A percentile compares a stretch with the other conserved stretches of the same genome.
phyloP scores from a whole-genome alignment of 1,140 invertebrate species.

The Caenorhabditis brenneri region DNA sequence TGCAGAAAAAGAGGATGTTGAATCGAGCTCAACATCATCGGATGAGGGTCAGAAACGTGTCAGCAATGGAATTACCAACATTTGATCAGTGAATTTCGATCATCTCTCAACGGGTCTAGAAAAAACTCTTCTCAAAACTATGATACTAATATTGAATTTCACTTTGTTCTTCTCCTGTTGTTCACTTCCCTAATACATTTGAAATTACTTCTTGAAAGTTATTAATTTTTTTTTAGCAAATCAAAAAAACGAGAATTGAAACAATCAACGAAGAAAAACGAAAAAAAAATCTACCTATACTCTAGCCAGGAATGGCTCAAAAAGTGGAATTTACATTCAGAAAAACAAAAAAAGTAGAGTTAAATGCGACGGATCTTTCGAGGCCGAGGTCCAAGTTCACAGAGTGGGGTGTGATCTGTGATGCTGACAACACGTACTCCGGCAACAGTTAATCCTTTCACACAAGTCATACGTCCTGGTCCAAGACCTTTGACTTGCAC shows the following conservation, averaged over 20 bases:
- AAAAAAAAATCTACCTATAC: background rate
- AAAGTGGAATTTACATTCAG: background rate
- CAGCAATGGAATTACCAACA: slow-evolving; percentile 3
- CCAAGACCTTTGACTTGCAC: slow-evolving; percentile 69
- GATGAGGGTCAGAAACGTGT: slow-evolving; percentile 15
- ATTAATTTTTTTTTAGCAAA: background rate
- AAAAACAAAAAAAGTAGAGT: background rate
- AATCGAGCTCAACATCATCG: background rate
- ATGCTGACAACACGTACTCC: slow-evolving; percentile 87
- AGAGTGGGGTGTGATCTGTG: slow-evolving; percentile 84
- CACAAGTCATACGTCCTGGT: slow-evolving; percentile 76
- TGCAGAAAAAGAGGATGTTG: slow-evolving; percentile 19
- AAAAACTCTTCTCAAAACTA: too few species aligned
- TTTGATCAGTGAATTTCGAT: background rate
- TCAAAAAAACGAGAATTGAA: background rate
- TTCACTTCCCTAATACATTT: background rate
- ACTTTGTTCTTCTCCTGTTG: background rate
- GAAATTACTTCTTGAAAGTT: background rate
- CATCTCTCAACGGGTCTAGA: too few species aligned
- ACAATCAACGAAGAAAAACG: background rate
- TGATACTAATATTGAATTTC: slow-evolving; percentile 13
- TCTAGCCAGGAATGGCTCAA: background rate
- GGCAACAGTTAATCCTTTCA: slow-evolving; percentile 88
- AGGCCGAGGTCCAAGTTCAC: slow-evolving; percentile 76
- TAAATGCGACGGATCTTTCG: slow-evolving; percentile 67